These are phyloP conservation scores for Salpingus planirostris DNA, from an alignment of 2,888 invertebrate species.

Conservation along the genomic window DNA sequence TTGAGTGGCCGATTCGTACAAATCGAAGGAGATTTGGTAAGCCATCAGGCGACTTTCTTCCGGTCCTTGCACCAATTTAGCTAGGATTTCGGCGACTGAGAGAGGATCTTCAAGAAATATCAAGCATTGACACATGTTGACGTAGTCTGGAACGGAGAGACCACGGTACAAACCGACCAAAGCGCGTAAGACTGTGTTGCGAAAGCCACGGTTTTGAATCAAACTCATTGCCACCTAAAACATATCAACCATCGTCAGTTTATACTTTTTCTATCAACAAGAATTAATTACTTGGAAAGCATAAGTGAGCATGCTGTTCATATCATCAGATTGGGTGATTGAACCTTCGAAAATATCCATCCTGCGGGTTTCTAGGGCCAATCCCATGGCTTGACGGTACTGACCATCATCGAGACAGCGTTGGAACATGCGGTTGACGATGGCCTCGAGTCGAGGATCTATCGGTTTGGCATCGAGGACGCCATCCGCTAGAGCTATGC, in stretches of 20 bases:
- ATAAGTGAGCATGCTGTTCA: slow-evolving; percentile 83
- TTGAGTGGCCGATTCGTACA: slow-evolving; percentile 98
- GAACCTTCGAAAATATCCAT: slow-evolving; percentile 95
- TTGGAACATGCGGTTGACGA: slow-evolving; percentile 96
- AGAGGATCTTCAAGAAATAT: slow-evolving; percentile 93
- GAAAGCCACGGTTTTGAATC: slow-evolving; percentile 88
- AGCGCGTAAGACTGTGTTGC: slow-evolving; percentile 81
- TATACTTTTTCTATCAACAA: background rate
- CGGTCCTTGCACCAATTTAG: slow-evolving; percentile 72
- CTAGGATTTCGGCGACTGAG: slow-evolving; percentile 86
- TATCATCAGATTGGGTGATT: slow-evolving; percentile 86
- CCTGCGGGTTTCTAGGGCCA: slow-evolving; percentile 91
- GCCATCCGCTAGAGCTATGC: slow-evolving; percentile 64
- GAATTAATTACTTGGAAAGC: slow-evolving; percentile 69
- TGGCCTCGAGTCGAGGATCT: slow-evolving; percentile 77
- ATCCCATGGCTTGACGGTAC: slow-evolving; percentile 89
- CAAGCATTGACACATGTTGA: slow-evolving; percentile 96
- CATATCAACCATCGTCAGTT: background rate
- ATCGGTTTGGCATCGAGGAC: slow-evolving; percentile 58
- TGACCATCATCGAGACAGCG: slow-evolving; percentile 91
- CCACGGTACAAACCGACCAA: slow-evolving; percentile 85
- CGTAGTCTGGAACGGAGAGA: slow-evolving; percentile 88
- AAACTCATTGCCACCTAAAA: slow-evolving; percentile 94
- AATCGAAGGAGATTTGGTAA: slow-evolving; percentile 97
- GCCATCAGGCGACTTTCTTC: slow-evolving; percentile 78